Base-by-base conservation (phyloP, 2,113 vertebrate species). In the Rhabdornis inornatus region DNA sequence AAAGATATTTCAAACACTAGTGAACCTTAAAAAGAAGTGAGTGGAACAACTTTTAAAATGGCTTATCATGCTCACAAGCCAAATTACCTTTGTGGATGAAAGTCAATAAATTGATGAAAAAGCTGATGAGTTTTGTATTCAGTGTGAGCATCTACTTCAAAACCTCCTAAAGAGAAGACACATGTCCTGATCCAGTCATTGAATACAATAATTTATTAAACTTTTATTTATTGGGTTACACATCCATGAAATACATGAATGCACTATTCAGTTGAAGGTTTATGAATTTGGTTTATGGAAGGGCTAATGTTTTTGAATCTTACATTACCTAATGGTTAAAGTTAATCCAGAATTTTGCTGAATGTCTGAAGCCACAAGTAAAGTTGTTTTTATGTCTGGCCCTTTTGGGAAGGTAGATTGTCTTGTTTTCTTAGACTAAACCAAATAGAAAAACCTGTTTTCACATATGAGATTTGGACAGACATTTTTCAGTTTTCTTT, bases 381-480 rank as follows among this genome's bases (percentile, higher is more conserved):
- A 61, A 83, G 30, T 81, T 63, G 7, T 7, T 83, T 72, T 82
- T 79, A 63, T 72, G 25, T 68, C 66, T 94, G 49, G 31, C 15
- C 70, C n/a, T 69, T 92, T 87, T 37, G 27, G 37, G 50, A 87
- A 82, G n/a, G 57, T 84, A 79, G 72, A 42, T 13, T 81, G 37
- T 55, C 57, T 53, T 87, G 14, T 0, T 87, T 63, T 63, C 86
- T 64, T 25, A 66, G 35, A 83, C 24, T 63, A 64, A 83, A 91
- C 20, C 77, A 10, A 55, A 95, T 42, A 92, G 82, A 37, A 95
- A 96, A 96, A 70, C n/a, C 15, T 35, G 59, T 56, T 94, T 89
- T 52, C 39, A 82, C 10, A 27, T n/a, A 37, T 31, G 37, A 94
- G 24, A 49, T 80, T 91, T 92, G 72, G 39, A 63, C 2, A 13